A percentile compares a stretch with the other conserved stretches of the same genome.
Conservation (phyloP, 2,113 vertebrate genomes). For the Takifugu flavidus region DNA sequence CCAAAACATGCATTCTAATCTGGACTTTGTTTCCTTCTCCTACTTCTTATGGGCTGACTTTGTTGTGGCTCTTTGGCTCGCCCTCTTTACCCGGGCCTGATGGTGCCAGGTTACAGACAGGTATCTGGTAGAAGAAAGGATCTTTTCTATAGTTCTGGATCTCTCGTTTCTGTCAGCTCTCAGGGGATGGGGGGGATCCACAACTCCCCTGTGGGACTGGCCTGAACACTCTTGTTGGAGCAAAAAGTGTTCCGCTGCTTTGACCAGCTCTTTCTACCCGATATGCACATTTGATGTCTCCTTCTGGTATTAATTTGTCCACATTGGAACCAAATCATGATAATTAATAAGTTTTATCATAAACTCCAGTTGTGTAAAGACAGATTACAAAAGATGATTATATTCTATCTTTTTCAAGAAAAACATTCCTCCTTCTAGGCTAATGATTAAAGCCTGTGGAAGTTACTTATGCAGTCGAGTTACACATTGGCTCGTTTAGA, state of each 20-base stretch:
- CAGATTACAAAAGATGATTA: slow-evolving; percentile 17
- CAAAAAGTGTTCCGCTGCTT: slow-evolving; percentile 41
- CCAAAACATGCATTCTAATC: slow-evolving; percentile 33
- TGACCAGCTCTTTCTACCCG: slow-evolving; percentile 37
- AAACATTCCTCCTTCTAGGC: slow-evolving; percentile 29
- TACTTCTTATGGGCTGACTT: slow-evolving; percentile 37
- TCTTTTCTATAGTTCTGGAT: slow-evolving; percentile 73
- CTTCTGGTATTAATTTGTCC: slow-evolving; percentile 29
- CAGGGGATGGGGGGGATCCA: slow-evolving; percentile 62
- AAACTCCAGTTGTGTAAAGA: slow-evolving; percentile 13
- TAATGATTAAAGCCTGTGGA: slow-evolving; percentile 70
- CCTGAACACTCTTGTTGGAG: slow-evolving; percentile 64
- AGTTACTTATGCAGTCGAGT: slow-evolving; percentile 28
- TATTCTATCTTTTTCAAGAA: slow-evolving; percentile 7
- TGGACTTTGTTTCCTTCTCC: slow-evolving; percentile 35
- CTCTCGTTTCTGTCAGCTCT: slow-evolving; percentile 70
- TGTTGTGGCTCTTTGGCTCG: slow-evolving; percentile 57
- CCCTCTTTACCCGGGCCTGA: slow-evolving; percentile 39
- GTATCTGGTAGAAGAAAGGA: slow-evolving; percentile 78
- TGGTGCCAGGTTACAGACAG: slow-evolving; percentile 73
- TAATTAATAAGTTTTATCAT: slow-evolving; percentile 6
- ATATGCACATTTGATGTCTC: slow-evolving; percentile 56
- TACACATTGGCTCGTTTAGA: slow-evolving; percentile 46
- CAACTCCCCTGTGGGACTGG: slow-evolving; percentile 61
- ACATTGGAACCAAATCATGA: slow-evolving; percentile 28